Percentiles rank a stretch among this genome's conserved stretches.
phyloP scores from a whole-genome alignment of 2,888 invertebrate species.

The Coleophora flavipennella region DNA sequence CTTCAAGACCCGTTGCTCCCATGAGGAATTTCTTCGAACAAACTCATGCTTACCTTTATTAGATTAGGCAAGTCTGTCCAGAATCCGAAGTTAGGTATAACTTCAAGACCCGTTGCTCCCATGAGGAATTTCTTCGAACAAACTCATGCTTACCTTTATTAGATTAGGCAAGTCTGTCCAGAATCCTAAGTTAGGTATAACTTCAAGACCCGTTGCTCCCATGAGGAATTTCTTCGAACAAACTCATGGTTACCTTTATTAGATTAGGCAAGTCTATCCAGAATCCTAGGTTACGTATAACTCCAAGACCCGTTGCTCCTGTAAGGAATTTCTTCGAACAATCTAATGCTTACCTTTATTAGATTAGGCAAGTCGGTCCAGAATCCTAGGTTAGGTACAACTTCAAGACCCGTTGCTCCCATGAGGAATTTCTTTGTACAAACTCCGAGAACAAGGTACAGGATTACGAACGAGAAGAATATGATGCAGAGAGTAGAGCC shows the following conservation, averaged over 20 bases:
- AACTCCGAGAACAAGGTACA: constrained; percentile 79
- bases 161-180: constrained; percentile 80
- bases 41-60: constrained; percentile 76
- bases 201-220: constrained; percentile 81
- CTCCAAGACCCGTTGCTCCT: constrained; percentile 81
- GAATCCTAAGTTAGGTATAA: constrained; percentile 81
- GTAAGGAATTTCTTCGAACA: constrained; percentile 76
- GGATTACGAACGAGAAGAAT: constrained; percentile 68
- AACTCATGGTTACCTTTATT: constrained; percentile 74
- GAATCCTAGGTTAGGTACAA: constrained; percentile 81
- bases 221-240: constrained; percentile 76
- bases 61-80: constrained; percentile 80
- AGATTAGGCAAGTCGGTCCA: constrained; percentile 80
- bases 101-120: constrained; percentile 81
- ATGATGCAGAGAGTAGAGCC: constrained; percentile 77
- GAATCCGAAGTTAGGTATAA: constrained; percentile 81
- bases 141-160: constrained; percentile 74
- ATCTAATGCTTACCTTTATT: constrained; percentile 74
- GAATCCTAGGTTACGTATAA: constrained; percentile 81
- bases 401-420: constrained; percentile 81
- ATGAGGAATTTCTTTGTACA: constrained; percentile 76
- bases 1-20: constrained; percentile 81
- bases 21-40: constrained; percentile 76
- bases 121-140: constrained; percentile 76
- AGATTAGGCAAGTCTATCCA: constrained; percentile 80